phyloP scores from a whole-genome alignment of 2,797 vertebrate species.

The Rhincodon typus region DNA sequence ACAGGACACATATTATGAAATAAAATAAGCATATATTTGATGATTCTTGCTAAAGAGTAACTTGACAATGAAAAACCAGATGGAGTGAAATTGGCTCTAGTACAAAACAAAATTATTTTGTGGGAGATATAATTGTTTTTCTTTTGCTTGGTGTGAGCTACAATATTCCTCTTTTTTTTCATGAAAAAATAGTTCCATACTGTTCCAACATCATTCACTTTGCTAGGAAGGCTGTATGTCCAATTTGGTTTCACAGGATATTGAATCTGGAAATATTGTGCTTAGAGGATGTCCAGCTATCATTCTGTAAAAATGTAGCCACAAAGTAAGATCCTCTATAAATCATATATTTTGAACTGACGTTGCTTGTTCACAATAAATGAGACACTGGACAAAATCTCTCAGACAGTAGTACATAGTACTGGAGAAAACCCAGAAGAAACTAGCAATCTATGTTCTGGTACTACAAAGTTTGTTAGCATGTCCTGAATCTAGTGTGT shows the following conservation, averaged over 20 bases:
- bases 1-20: neutral
- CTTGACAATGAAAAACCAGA: neutral
- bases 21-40: neutral
- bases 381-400: neutral
- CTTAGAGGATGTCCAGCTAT: neutral
- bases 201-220: neutral
- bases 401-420: neutral
- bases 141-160: neutral
- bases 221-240: neutral
- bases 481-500: neutral
- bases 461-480: neutral
- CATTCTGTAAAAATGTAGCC: neutral
- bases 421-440: neutral
- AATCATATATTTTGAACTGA: neutral
- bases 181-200: neutral
- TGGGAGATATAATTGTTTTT: neutral
- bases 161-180: neutral
- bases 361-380: neutral
- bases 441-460: neutral
- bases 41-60: neutral
- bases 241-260: neutral
- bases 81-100: neutral
- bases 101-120: neutral
- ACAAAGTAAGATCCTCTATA: neutral
- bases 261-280: neutral